These are phyloP conservation scores for Sphaerophoria rueppellii DNA, from an alignment of 2,888 invertebrate genomes.

Conservation along the genomic window DNA sequence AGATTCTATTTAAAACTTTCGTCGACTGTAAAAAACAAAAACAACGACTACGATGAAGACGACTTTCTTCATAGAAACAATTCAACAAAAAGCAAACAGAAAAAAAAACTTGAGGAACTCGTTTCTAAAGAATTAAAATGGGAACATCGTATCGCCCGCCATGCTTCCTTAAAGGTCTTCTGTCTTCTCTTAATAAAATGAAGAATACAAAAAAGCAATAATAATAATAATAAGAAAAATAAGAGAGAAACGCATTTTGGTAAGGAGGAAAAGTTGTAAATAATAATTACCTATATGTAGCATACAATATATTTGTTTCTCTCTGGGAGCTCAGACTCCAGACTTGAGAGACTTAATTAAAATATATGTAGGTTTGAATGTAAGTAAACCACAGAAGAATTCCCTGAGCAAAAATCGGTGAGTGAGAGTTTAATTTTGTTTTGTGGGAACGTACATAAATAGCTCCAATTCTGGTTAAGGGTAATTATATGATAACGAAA, in stretches of 20 bases:
- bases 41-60: too few species aligned
- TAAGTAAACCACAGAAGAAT: constrained; percentile 12
- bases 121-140: constrained; percentile 56
- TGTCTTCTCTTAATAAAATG: not conserved
- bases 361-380: not conserved
- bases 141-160: constrained; percentile 4
- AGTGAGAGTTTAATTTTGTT: constrained; percentile 12
- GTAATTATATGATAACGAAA: constrained; percentile 31
- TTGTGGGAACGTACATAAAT: not conserved
- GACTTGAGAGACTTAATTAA: constrained; percentile 38
- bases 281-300: constrained; percentile 13
- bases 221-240: not conserved
- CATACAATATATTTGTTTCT: constrained; percentile 8
- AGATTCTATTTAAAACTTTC: constrained; percentile 53
- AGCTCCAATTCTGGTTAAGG: constrained; percentile 10
- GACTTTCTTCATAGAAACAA: constrained; percentile 65
- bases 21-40: too few species aligned
- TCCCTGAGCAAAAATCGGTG: constrained; percentile 20
- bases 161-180: constrained; percentile 33
- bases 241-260: not conserved
- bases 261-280: constrained; percentile 36
- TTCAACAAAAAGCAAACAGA: not conserved
- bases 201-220: not conserved
- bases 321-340: not conserved
- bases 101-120: constrained; percentile 45